Conservation (phyloP, 2,888 invertebrate species). For the Platynereis dumerilii region DNA sequence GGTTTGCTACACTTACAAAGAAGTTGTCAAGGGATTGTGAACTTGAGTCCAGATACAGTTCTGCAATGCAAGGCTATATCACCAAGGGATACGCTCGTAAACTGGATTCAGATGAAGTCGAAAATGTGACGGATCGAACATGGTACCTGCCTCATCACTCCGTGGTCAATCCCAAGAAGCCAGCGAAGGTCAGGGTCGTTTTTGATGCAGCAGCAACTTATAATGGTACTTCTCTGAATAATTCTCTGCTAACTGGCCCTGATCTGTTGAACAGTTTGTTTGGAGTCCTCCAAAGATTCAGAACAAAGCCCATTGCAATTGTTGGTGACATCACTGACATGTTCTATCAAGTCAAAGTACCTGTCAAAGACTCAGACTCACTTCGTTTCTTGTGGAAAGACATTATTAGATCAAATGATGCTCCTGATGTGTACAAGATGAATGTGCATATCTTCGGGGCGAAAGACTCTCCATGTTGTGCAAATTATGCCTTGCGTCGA, state of each 20-base stretch:
- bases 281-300: slow-evolving; percentile 10
- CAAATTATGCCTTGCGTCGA: slow-evolving; percentile 10
- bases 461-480: slow-evolving; percentile 4
- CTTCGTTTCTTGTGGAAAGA: slow-evolving; percentile 12
- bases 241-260: slow-evolving; percentile 5
- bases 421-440: slow-evolving; percentile 7
- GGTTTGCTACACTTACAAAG: too few relatives aligned
- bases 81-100: too few relatives aligned
- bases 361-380: slow-evolving; percentile 1
- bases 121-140: too few relatives aligned
- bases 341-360: slow-evolving; percentile 7
- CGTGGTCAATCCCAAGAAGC: slow-evolving; percentile 30
- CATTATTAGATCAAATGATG: too few relatives aligned
- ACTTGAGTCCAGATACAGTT: too few relatives aligned
- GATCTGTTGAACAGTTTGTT: slow-evolving; percentile 15
- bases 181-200: slow-evolving; percentile 23
- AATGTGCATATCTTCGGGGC: slow-evolving; percentile 15
- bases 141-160: slow-evolving; percentile 34
- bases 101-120: too few relatives aligned
- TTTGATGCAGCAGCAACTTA: neutral
- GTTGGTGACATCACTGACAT: slow-evolving; percentile 3
- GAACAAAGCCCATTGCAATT: neutral
- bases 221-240: neutral
- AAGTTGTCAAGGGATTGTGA: too few relatives aligned
- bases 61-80: too few relatives aligned